These are phyloP conservation scores for Bovichtus variegatus DNA, from an alignment of 2,797 vertebrate genomes.

Conservation along the genomic window DNA sequence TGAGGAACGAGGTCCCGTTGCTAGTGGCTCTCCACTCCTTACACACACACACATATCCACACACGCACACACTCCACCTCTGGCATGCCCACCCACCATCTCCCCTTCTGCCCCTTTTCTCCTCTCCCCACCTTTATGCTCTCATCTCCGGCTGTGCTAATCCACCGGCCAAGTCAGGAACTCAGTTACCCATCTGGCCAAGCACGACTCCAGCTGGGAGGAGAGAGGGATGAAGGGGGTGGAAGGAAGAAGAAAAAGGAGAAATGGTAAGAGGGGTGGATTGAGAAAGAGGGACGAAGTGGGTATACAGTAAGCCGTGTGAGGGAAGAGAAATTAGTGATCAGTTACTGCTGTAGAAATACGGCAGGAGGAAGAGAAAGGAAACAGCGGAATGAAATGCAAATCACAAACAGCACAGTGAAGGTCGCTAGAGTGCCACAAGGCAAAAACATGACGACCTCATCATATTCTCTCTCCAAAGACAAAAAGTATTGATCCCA, in stretches of 20 bases:
- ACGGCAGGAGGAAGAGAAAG: background rate
- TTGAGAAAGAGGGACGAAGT: conserved; percentile 30
- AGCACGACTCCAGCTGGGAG: conserved; percentile 78
- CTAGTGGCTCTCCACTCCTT: conserved; percentile 44
- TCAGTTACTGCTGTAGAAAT: conserved; percentile 22
- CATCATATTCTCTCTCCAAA: conserved; percentile 29
- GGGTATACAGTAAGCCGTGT: conserved; percentile 10
- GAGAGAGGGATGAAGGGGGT: conserved; percentile 54
- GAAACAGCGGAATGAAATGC: conserved; percentile 4
- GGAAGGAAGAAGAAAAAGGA: conserved; percentile 49
- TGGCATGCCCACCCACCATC: conserved; percentile 74
- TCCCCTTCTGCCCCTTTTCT: conserved; percentile 49
- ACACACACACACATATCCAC: background rate
- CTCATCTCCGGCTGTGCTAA: conserved; percentile 81
- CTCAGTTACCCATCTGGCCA: conserved; percentile 84
- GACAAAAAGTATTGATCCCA: conserved; percentile 48
- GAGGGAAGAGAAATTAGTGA: background rate
- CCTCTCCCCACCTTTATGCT: conserved; percentile 64
- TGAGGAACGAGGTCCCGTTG: conserved; percentile 68
- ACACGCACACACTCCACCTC: conserved; percentile 53
- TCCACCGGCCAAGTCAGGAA: conserved; percentile 80
- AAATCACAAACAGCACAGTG: conserved; percentile 15
- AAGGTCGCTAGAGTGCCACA: conserved; percentile 4
- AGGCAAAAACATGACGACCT: conserved; percentile 35
- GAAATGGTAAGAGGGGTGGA: conserved; percentile 38